Conservation (phyloP, 2,888 invertebrate genomes). For the Pasiphila rectangulata region DNA sequence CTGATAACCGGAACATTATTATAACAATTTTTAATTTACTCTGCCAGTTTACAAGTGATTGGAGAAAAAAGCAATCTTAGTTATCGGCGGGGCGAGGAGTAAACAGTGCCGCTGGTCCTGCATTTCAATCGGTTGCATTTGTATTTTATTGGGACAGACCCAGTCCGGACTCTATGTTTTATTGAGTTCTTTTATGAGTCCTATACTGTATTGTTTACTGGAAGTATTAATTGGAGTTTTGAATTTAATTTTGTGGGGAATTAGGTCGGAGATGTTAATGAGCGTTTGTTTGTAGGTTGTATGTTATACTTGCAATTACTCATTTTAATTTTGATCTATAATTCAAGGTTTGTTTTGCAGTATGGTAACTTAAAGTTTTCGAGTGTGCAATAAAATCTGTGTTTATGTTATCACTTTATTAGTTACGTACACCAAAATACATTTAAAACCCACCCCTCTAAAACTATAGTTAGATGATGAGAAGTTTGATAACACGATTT, state of each 20-base stretch:
- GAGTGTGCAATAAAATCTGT: too few relatives aligned
- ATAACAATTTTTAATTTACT: constrained; percentile 55
- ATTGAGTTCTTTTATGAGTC: constrained; percentile 64
- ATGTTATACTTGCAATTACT: too few relatives aligned
- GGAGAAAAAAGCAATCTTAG: constrained; percentile 75
- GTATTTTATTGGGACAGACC: constrained; percentile 71
- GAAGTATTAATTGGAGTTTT: constrained; percentile 8
- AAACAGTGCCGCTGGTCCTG: constrained; percentile 69
- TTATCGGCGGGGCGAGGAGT: constrained; percentile 64
- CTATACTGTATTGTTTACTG: constrained; percentile 13
- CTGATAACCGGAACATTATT: constrained; percentile 12
- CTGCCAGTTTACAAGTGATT: constrained; percentile 69
- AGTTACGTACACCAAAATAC: too few relatives aligned
- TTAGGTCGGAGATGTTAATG: neutral
- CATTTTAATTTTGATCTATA: too few relatives aligned
- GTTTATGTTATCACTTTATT: too few relatives aligned
- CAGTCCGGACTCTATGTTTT: constrained; percentile 64
- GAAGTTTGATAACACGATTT: too few relatives aligned
- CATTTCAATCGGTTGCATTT: constrained; percentile 77
- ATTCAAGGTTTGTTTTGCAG: too few relatives aligned
- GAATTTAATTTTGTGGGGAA: neutral
- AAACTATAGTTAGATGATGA: too few relatives aligned
- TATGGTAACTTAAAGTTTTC: too few relatives aligned
- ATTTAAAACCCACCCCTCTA: too few relatives aligned
- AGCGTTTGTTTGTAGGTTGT: neutral